Percentiles rank a stretch among this genome's conserved stretches.
Conservation (phyloP, 2,797 vertebrate species). For the Neosilurus hyrtlii region DNA sequence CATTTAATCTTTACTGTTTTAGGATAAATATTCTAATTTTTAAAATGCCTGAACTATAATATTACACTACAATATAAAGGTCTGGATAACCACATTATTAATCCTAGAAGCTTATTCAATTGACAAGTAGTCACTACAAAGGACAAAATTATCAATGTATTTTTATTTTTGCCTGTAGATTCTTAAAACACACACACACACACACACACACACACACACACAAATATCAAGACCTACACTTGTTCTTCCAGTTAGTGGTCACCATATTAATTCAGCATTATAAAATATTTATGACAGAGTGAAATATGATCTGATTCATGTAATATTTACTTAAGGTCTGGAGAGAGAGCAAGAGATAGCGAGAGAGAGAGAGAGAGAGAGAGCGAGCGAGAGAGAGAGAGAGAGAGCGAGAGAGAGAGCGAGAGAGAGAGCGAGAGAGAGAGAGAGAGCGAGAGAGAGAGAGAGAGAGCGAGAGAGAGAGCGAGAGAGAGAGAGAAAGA, state of each 20-base stretch:
- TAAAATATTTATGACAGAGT: conserved; percentile 47
- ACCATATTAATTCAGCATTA: conserved; percentile 47
- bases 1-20: conserved; percentile 3
- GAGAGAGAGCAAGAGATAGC: conserved; percentile 6
- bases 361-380: conserved; percentile 9
- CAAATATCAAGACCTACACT: conserved; percentile 44
- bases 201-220: conserved; percentile 28
- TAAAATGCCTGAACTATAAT: neutral
- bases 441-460: conserved; percentile 24
- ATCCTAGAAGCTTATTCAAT: neutral
- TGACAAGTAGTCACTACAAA: neutral
- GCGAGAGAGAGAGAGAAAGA: no score
- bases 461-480: conserved; percentile 7
- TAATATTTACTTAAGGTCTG: conserved; percentile 51
- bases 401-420: neutral
- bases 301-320: conserved; percentile 52
- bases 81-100: neutral
- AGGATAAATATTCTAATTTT: conserved; percentile 8
- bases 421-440: no score
- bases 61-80: neutral
- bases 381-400: conserved; percentile 16
- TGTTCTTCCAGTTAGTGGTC: conserved; percentile 39
- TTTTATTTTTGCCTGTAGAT: neutral
- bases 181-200: conserved; percentile 12
- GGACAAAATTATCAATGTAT: conserved; percentile 12